Base-by-base conservation (phyloP, 2,797 vertebrate genomes). In the Salarias fasciatus region DNA sequence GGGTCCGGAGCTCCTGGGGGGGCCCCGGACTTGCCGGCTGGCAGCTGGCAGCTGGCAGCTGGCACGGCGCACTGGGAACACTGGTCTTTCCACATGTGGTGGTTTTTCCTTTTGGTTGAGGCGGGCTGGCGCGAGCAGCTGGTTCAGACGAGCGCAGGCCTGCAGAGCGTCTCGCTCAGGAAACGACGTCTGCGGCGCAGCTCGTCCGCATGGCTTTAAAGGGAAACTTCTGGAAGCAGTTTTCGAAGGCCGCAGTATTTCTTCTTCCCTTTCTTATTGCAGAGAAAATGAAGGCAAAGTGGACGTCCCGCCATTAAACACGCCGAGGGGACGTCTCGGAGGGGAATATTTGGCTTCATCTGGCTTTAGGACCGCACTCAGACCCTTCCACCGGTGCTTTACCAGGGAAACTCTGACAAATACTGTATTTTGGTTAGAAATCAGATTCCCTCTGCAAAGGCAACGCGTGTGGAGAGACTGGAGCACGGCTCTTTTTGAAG, bases 381-480 rank as follows among this genome's bases (percentile, higher is more conserved):
- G 49, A 72, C 71, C 13, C 47, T 5, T 51, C 64, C 24, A 74
- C 50, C 53, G 64, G 79, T 73, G 62, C 47, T n/a, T 64, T 75
- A 44, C 61, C 73, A 75, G 72, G 47, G 61, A 81, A 62, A 50
- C n/a, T 75, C 58, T 58, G 55, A 70, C 74, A 55, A 75, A 79
- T 67, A 61, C 8, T 71, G 60, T 52, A 63, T 90, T 93, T 93
- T 91, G 91, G 90, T 91, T 90, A 87, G 56, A 57, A 77, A 67
- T 61, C 75, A 86, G 73, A 80, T 68, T 69, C 61, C 72, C 46
- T 5, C 65, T 72, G 75, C 79, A 80, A 77, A 24, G 18, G 18
- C 18, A 24, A 24, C 18, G 18, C 24, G 18, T 24, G 18, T 3
- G 3, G 18, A 24, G 18, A 3, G 24, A 24, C 18, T 24, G 18